Base-by-base conservation (phyloP, 2,113 vertebrate species). In the Puffinus mauretanicus region DNA sequence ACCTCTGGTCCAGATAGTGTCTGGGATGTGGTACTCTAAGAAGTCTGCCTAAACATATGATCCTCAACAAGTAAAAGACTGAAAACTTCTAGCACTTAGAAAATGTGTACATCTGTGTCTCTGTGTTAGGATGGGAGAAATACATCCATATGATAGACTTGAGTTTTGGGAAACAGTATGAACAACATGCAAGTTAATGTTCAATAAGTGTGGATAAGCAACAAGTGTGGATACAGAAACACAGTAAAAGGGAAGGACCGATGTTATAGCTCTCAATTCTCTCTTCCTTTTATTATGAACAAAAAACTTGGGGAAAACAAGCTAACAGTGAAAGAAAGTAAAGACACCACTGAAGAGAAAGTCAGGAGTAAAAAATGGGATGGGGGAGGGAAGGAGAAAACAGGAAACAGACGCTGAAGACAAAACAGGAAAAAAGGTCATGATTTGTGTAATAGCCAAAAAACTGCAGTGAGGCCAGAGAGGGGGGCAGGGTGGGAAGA, bases 351-450 rank as follows among this genome's bases (percentile, higher is more conserved):
- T 47, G 9, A 16, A 88, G 16, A 86, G 26, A 89, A 85, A 80
- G 36, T 47, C 47, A 44, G 42, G n/a, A 94, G 19, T 9, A 1
- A 1, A 75, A 80, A 60, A 38, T 3, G 29, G 62, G 7, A 46
- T 19, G 90, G 62, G 71, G 69, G 78, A 52, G 60, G 88, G 79
- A 89, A 97, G 72, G 34, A 95, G 60, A 94, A 96, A 97, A 91
- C 83, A 95, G 95, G 95, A 97, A 97, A 93, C 81, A 94, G 91
- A 78, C 58, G 2, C 71, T 82, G 64, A 95, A 97, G 81, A 94
- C 88, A 94, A 97, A 92, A 94, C 88, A 97, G 95, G 94, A 94
- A 96, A 94, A 95, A 86, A 86, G 81, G 91, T 93, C 90, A 94
- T 32, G 40, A 90, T 87, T 91, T 94, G 91, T 87, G 57, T 80